Percentiles rank a stretch among this genome's conserved stretches.
Conservation (phyloP, 2,888 invertebrate species). For the Melanotus villosus region DNA sequence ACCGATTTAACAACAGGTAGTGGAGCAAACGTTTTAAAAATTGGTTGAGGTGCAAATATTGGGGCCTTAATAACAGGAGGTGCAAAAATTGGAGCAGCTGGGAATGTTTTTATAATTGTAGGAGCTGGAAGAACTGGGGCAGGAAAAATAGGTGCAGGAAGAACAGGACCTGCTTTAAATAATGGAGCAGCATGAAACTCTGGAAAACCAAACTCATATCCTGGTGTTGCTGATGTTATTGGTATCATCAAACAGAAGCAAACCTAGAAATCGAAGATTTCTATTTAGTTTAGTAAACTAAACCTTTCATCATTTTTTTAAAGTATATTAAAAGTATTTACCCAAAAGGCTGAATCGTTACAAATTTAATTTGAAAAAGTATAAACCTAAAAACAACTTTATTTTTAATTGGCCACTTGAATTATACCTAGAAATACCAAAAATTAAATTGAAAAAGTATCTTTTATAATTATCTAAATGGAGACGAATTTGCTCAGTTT, state of each 20-base stretch:
- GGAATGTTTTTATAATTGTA: conserved; percentile 33
- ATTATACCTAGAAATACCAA: too few relatives aligned
- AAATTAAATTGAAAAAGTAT: too few relatives aligned
- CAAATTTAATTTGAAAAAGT: too few relatives aligned
- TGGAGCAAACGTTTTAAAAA: conserved; percentile 50
- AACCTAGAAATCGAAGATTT: too few relatives aligned
- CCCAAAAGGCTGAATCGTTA: too few relatives aligned
- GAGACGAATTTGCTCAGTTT: too few relatives aligned
- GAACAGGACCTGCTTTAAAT: neutral
- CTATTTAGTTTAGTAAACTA: too few relatives aligned
- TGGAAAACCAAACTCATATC: conserved; percentile 25
- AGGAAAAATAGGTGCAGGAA: conserved; percentile 46
- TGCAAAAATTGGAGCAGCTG: conserved; percentile 34
- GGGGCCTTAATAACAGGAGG: conserved; percentile 49
- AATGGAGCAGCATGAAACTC: conserved; percentile 25
- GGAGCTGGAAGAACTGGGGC: conserved; percentile 47
- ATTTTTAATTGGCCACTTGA: too few relatives aligned
- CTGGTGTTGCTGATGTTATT: conserved; percentile 17
- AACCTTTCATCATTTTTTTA: too few relatives aligned
- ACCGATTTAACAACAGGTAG: conserved; percentile 57
- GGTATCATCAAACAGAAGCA: neutral
- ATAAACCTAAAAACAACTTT: too few relatives aligned
- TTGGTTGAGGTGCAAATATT: conserved; percentile 50
- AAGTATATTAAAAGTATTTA: too few relatives aligned
- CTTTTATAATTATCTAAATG: too few relatives aligned